Evolutionary conservation across 2,888 invertebrate species (phyloP).

Genomic region (Rotaria socialis): DNA sequence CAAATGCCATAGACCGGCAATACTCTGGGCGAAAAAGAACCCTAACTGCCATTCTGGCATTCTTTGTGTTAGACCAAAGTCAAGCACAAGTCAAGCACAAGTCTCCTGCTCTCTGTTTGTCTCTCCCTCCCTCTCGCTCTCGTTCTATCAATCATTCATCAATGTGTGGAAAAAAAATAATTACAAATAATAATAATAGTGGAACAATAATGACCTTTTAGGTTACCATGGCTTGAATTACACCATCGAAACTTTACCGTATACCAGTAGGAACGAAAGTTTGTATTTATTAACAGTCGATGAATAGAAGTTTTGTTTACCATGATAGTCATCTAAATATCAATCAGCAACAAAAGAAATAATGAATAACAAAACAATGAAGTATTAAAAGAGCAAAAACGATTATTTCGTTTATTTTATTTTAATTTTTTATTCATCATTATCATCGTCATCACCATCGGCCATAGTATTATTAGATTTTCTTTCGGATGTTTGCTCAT

Average conservation of each 20-base stretch:
- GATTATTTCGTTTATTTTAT: too few relatives aligned
- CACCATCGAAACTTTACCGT: not conserved
- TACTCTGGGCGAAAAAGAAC: not conserved
- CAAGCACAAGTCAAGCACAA: not conserved
- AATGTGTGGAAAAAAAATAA: not conserved
- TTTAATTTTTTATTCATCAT: not conserved
- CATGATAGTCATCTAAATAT: not conserved
- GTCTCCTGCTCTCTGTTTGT: not conserved
- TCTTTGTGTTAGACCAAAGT: not conserved
- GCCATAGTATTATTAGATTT: not conserved
- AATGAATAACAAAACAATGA: not conserved
- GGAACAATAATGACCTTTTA: not conserved
- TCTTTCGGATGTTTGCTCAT: not conserved
- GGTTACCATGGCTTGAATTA: not conserved
- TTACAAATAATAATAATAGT: not conserved
- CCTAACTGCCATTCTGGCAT: not conserved
- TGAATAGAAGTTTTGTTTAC: not conserved
- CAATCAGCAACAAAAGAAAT: not conserved
- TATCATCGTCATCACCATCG: not conserved
- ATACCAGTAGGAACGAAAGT: not conserved
- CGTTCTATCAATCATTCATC: too few relatives aligned
- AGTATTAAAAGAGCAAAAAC: not conserved
- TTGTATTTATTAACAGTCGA: not conserved
- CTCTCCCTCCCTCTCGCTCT: not conserved
- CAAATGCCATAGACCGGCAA: not conserved